phyloP scores from a whole-genome alignment of 1,140 invertebrate genomes.

The Pomacea maculata region DNA sequence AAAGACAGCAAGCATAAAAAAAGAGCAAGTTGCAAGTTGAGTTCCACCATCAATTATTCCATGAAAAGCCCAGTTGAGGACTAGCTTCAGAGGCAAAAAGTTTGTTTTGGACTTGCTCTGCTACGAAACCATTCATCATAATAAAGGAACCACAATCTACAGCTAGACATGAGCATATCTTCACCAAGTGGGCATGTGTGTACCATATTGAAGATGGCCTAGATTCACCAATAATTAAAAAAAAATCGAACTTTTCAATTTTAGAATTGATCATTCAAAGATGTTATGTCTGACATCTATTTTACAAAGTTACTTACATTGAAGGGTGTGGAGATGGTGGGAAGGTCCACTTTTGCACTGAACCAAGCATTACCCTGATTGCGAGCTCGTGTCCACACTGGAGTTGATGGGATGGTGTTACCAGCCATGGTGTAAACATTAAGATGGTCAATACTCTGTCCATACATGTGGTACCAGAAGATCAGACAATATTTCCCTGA shows the following conservation, averaged over 20 bases:
- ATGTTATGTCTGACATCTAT: neutral
- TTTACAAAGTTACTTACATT: constrained; percentile 23
- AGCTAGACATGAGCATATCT: no score
- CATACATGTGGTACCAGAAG: constrained; percentile 60
- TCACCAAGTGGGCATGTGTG: no score
- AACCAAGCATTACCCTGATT: constrained; percentile 54
- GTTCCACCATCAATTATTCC: no score
- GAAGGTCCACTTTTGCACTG: constrained; percentile 36
- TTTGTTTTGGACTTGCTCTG: no score
- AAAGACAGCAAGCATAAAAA: no score
- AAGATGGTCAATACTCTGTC: constrained; percentile 47
- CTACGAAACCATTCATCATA: no score
- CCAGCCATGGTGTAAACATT: constrained; percentile 46
- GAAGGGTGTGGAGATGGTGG: constrained; percentile 38
- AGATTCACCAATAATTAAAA: no score
- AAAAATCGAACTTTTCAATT: neutral
- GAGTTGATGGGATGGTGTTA: constrained; percentile 33
- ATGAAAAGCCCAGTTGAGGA: no score
- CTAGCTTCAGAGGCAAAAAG: no score
- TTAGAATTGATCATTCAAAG: neutral
- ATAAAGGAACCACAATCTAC: no score
- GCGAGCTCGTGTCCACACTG: constrained; percentile 49
- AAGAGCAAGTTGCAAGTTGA: no score
- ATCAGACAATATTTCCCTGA: constrained; percentile 55
- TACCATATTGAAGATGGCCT: no score